These are phyloP conservation scores for Drosophila paranaensis DNA, from an alignment of 2,888 invertebrate species.

Conservation along the genomic window DNA sequence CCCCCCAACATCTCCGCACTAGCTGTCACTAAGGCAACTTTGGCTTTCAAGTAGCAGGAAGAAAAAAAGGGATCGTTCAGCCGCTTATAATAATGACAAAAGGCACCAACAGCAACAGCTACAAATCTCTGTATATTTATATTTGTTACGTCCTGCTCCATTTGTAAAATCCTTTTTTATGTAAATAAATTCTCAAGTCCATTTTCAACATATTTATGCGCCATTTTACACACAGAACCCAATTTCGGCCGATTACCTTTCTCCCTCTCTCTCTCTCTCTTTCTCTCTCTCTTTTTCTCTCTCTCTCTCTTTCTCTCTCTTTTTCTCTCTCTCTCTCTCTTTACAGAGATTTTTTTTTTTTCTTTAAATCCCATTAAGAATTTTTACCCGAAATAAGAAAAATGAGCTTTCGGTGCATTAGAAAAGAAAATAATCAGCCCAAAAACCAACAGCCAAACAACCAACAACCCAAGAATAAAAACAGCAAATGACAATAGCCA, in stretches of 20 bases:
- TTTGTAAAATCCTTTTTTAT: constrained; percentile 79
- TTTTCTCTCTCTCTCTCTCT: constrained; percentile 27
- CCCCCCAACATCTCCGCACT: constrained; percentile 23
- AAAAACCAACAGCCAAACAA: constrained; percentile 50
- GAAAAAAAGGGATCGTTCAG: constrained; percentile 71
- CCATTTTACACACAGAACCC: constrained; percentile 71
- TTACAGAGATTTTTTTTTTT: constrained; percentile 48
- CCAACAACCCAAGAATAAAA: constrained; percentile 28
- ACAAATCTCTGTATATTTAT: constrained; percentile 61
- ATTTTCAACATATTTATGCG: constrained; percentile 80
- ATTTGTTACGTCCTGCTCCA: constrained; percentile 56
- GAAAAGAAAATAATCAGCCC: constrained; percentile 78
- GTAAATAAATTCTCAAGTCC: constrained; percentile 78
- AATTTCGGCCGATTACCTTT: constrained; percentile 23
- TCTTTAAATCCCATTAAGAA: constrained; percentile 75
- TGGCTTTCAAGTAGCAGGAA: background rate
- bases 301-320: constrained; percentile 19
- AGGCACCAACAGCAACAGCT: constrained; percentile 35
- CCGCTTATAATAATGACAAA: constrained; percentile 79
- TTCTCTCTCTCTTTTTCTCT: constrained; percentile 24
- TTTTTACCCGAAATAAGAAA: constrained; percentile 76
- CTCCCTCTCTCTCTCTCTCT: constrained; percentile 29
- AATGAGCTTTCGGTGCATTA: constrained; percentile 79
- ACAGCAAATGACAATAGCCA: constrained; percentile 60
- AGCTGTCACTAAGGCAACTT: constrained; percentile 61